Evolutionary conservation across 2,797 vertebrate species (phyloP), one percentile per base, ranked within the genome.

Genomic region (Uromys caudimaculatus): DNA sequence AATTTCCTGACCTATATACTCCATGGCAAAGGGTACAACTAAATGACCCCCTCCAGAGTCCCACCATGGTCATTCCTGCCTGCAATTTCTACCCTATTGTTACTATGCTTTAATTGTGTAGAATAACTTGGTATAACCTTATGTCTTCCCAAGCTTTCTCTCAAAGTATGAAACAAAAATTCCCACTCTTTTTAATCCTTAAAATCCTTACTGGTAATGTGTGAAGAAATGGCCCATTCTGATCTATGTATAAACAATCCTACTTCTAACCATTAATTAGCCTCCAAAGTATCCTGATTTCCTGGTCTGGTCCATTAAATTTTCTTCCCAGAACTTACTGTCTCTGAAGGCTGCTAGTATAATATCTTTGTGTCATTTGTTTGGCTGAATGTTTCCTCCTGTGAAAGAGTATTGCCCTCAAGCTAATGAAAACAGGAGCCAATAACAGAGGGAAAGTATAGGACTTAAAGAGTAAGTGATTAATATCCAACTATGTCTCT

Each of bases 81-180:
- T 47, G 38, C 3, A 85, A 62, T 76, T 32, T 87, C 56, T 67
- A 41, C 4, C 16, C 0, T 85, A 12, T 19, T 62, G 1, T 69
- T 77, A 19, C 10, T 10, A 32, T 56, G 17, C 10, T n/a, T 17
- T 32, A 27, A n/a, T 58, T 17, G 3, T 79, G 6, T 69, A 1
- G 16, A 75, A 82, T 83, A 73, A 77, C 21, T 89, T 89, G 77
- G 27, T 64, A 29, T 47, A 41, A 54, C 3, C 11, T 91, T 50
- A 58, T 89, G 4, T 93, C 19, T 90, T 83, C 29, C 47, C 84
- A 95, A 90, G 21, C 10, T 24, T 89, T 29, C 83, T 44, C 54
- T 78, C 24, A 92, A 91, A 21, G 52, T 93, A 24, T 60, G 44
- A 76, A 95, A 82, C 47, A 85, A 90, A 85, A 21, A 83, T 1